These are phyloP conservation scores for Danio jaintianensis DNA, from an alignment of 2,797 vertebrate species.

Conservation along the genomic window DNA sequence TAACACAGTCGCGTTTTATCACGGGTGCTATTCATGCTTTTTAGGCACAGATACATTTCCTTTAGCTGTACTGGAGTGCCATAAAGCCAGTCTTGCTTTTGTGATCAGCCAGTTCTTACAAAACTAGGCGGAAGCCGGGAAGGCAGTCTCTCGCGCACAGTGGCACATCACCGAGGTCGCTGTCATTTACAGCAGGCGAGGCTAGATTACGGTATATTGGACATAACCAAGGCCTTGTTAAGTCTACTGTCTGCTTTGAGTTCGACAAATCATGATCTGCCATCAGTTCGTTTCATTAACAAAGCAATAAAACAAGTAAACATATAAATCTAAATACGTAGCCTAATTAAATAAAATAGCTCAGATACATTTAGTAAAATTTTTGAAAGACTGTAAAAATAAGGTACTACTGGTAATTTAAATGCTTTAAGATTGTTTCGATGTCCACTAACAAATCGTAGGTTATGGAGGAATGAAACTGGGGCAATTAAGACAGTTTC, in stretches of 20 bases:
- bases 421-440: not conserved
- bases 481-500: slow-evolving; percentile 96
- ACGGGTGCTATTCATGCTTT: slow-evolving; percentile 76
- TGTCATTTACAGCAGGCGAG: slow-evolving; percentile 81
- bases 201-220: slow-evolving; percentile 82
- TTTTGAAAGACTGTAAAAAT: not conserved
- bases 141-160: slow-evolving; percentile 67
- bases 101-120: slow-evolving; percentile 72
- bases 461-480: slow-evolving; percentile 42
- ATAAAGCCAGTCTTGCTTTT: slow-evolving; percentile 83
- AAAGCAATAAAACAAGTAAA: not conserved
- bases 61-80: slow-evolving; percentile 80
- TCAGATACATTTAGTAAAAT: not conserved
- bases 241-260: slow-evolving; percentile 35
- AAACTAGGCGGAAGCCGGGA: slow-evolving; percentile 72
- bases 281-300: not conserved
- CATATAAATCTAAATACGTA: not conserved
- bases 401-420: not conserved
- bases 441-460: not conserved
- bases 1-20: slow-evolving; percentile 75
- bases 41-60: slow-evolving; percentile 78
- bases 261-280: slow-evolving; percentile 9
- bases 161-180: slow-evolving; percentile 81
- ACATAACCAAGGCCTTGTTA: slow-evolving; percentile 98
- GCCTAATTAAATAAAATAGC: too few relatives aligned